Conservation (phyloP, 92 coral and sea anemone genomes). For the Pocillopora grandis region DNA sequence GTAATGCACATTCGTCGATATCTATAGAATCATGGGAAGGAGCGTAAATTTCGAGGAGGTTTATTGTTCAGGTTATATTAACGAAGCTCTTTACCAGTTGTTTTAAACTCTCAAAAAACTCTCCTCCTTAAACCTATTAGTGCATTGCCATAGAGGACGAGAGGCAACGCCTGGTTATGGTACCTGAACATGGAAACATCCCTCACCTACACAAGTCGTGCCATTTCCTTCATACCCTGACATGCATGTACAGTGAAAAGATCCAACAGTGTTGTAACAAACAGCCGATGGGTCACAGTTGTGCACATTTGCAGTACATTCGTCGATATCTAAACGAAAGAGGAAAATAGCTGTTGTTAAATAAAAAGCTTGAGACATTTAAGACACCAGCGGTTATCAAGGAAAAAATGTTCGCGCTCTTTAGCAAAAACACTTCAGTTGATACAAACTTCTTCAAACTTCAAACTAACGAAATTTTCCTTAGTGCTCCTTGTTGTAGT, state of each 20-base stretch:
- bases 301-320: background rate
- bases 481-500: no score
- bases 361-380: no score
- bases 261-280: conserved; percentile 14
- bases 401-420: no score
- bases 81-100: background rate
- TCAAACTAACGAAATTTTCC: no score
- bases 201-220: background rate
- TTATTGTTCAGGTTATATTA: background rate
- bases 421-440: no score
- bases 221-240: conserved; percentile 28
- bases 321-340: conserved; percentile 12
- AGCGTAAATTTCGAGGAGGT: background rate
- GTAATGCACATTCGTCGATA: conserved; percentile 6
- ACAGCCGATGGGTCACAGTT: background rate
- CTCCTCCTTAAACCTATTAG: no score
- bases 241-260: conserved; percentile 14
- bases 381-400: no score
- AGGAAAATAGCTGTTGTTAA: no score
- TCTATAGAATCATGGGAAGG: background rate
- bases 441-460: no score
- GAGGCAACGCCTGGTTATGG: background rate
- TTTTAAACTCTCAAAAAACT: no score
- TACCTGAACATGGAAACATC: no score
- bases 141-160: no score